These are phyloP conservation scores for Sylvia atricapilla DNA, from an alignment of 2,113 vertebrate species.

Conservation along the genomic window DNA sequence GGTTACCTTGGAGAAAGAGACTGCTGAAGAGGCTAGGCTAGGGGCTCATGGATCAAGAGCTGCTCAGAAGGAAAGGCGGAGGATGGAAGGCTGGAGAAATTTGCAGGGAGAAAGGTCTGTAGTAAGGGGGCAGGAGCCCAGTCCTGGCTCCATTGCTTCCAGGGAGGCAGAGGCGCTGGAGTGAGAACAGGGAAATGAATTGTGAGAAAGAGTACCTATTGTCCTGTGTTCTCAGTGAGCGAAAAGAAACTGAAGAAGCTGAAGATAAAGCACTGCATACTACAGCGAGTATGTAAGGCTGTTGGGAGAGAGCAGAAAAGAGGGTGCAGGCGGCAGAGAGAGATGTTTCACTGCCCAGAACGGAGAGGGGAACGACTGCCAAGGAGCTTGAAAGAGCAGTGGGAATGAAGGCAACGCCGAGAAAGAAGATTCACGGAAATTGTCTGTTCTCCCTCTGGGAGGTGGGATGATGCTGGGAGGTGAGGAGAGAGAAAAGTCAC, in stretches of 20 bases:
- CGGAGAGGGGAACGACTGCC: not conserved
- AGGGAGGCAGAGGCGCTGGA: not conserved
- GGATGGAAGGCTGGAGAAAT: not conserved
- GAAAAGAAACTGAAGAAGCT: not conserved
- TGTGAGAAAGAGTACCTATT: not conserved
- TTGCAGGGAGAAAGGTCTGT: not conserved
- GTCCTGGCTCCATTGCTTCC: not conserved
- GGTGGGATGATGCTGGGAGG: not conserved
- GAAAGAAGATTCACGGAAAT: not conserved
- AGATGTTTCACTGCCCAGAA: not conserved
- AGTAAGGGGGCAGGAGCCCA: not conserved
- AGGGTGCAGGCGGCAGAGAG: not conserved
- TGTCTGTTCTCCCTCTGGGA: not conserved
- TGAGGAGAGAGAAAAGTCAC: not conserved
- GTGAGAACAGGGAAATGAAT: not conserved
- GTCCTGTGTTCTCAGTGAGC: not conserved
- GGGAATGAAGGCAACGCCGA: not conserved
- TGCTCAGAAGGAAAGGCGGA: not conserved
- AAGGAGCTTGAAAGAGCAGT: conserved; percentile 7
- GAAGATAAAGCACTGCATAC: not conserved
- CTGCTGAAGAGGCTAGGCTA: not conserved
- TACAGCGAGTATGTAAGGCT: not conserved
- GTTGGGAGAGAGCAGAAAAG: not conserved
- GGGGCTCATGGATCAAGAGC: not conserved
- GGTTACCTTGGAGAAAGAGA: not conserved